Evolutionary conservation across 2,113 vertebrate species (phyloP), one percentile per base, ranked within the genome.

Genomic region (Dipodomys merriami): DNA sequence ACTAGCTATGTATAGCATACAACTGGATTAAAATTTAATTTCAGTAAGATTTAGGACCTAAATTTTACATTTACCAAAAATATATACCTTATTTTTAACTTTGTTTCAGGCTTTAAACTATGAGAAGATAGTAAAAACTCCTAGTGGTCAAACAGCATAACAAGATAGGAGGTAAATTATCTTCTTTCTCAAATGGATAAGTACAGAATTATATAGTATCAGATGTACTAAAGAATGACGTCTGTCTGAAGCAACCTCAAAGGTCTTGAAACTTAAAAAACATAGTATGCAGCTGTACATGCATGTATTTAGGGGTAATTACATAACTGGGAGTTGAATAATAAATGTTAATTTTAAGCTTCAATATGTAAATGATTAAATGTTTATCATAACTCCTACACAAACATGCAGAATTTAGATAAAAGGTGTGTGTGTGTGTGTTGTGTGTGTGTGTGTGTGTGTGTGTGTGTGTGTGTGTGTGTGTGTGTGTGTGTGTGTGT

Each of bases 141-240:
- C 6, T 88, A 72, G 57, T 62, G 69, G 6, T n/a, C 46, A 78
- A 18, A 88, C 1, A 83, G 29, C 60, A 73, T 71, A 91, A 81
- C 8, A 62, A 53, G 57, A 88, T 33, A 68, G 6, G 88, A 84
- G 82, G 30, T 30, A 77, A 86, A 11, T 30, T 30, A 72, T 83
- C 11, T 80, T 60, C 6, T 64, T 86, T 94, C 22, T 46, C 22
- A 90, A 78, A 91, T 49, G 49, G 8, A 49, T 68, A 95, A 85
- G 87, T 68, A 13, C 16, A 77, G 27, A 11, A 10, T 29, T 53
- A 76, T n/a, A 2, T 1, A 69, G 19, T 79, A n/a, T 6, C 35
- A 79, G 1, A 71, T 23, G 39, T 5, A 53, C 9, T 83, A 18
- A 53, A 83, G 27, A 86, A 12, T 67, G 4, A 74, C 65, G 22